Conservation (phyloP, 1,140 invertebrate species). For the Leptinotarsa defecta region DNA sequence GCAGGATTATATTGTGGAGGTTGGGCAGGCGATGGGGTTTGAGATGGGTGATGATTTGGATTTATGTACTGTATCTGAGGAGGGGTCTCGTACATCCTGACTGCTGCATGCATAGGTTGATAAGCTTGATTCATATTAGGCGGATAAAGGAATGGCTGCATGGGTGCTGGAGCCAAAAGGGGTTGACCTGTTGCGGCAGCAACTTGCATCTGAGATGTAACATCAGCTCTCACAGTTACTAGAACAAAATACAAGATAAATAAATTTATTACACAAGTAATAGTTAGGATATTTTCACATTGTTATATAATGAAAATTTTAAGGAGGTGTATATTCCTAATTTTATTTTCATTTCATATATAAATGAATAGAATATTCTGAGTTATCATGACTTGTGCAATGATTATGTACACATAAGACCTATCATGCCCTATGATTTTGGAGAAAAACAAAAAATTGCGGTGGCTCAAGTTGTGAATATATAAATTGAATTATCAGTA, state of each 20-base stretch:
- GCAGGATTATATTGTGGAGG: constrained; percentile 63
- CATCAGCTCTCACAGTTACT: constrained; percentile 67
- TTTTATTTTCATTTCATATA: too few relatives aligned
- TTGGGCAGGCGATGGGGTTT: constrained; percentile 68
- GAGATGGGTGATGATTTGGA: constrained; percentile 66
- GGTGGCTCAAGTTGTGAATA: too few relatives aligned
- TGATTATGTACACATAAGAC: too few relatives aligned
- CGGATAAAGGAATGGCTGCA: constrained; percentile 64
- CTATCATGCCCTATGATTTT: too few relatives aligned
- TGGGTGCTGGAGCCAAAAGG: constrained; percentile 74
- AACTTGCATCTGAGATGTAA: constrained; percentile 72
- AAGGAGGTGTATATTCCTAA: too few relatives aligned
- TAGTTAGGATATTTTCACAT: too few relatives aligned
- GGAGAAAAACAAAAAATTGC: too few relatives aligned
- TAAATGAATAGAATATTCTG: too few relatives aligned
- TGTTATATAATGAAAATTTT: too few relatives aligned
- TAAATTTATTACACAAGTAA: too few relatives aligned
- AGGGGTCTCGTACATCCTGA: constrained; percentile 35
- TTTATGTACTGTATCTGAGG: constrained; percentile 66
- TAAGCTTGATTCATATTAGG: constrained; percentile 51
- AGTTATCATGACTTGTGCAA: too few relatives aligned
- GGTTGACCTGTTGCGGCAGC: constrained; percentile 82
- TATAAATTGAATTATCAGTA: too few relatives aligned
- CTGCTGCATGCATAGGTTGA: constrained; percentile 36
- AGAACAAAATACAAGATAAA: constrained; percentile 30